Base-by-base conservation (phyloP, 2,797 vertebrate species). In the Bradypodion pumilum region DNA sequence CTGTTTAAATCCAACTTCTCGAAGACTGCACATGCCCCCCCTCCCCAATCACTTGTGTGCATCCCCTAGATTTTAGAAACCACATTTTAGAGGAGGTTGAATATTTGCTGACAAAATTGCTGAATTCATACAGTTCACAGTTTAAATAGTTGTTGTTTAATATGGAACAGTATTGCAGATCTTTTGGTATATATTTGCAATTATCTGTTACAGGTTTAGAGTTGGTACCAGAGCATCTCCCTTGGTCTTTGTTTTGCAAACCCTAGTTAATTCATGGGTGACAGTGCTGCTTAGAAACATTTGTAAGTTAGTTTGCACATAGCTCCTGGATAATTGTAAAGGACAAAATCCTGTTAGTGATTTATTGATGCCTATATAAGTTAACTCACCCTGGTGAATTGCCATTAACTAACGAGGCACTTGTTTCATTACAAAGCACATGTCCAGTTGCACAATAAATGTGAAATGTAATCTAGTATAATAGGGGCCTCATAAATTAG, bases 1-100 rank as follows among this genome's bases (percentile, higher is more conserved):
- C 75, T 68, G 52, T 69, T 80, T 68, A 80, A 68, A 83, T 84
- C 62, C 69, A 27, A 77, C 29, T 68, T 76, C 16, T 7, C 49
- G 32, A 70, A 52, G 65, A 72, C 59, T 62, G 42, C 1, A 69
- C 60, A 81, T 46, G 23, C 2, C 10, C 66, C 21, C 65, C n/a
- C n/a, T n/a, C n/a, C n/a, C n/a, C 4, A 32, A 69, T 4, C 59
- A 35, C 32, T 40, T 35, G 27, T 27, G 40, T 80, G 29, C 27
- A 69, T 46, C 42, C 7, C 56, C n/a, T 70, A 69, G 56, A 59
- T 8, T 2, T 59, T 69, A 49, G 65, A n/a, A 60, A 56, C 12
- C 65, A 40, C 27, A 49, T 25, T 7, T 70, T 81, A 77, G 25
- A 69, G 15, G 84, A 77, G 42, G 40, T n/a, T 81, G n/a, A 76